Conservation (phyloP, 2,113 vertebrate species). For the Mesoclemmys tuberculata region DNA sequence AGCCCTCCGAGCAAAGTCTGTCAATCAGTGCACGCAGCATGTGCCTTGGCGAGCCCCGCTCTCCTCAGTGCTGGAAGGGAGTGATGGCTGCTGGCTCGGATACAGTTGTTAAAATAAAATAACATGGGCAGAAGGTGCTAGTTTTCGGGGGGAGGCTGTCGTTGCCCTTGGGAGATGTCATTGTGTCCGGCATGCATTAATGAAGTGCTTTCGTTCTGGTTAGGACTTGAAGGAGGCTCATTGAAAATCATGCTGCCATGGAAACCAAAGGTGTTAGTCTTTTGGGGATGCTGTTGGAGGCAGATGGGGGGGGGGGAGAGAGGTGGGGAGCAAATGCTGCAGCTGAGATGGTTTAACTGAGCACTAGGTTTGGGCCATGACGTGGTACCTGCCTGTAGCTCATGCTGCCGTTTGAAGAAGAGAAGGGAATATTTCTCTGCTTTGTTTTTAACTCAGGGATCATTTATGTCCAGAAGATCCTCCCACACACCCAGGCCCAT, state of each 20-base stretch:
- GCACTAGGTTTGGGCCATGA: accelerated
- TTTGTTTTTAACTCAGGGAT: not conserved
- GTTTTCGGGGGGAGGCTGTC: not conserved
- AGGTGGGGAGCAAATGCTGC: not conserved
- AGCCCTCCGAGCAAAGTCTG: not conserved
- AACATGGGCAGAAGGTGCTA: constrained; percentile 15
- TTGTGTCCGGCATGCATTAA: constrained; percentile 50
- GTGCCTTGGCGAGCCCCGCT: not conserved
- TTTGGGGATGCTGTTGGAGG: constrained; percentile 66
- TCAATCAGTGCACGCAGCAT: accelerated
- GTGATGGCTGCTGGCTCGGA: not conserved
- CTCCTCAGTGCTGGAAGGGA: accelerated
- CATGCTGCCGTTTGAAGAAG: not conserved
- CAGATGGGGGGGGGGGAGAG: not conserved
- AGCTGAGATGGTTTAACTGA: not conserved
- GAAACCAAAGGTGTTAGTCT: constrained; percentile 74
- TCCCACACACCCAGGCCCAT: not conserved
- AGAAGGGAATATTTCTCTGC: not conserved
- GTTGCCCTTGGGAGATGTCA: not conserved
- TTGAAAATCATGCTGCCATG: constrained; percentile 75
- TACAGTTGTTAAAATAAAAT: not conserved
- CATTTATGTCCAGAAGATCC: not conserved
- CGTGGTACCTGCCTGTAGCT: not conserved
- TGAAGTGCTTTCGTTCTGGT: constrained; percentile 61
- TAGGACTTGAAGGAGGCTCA: constrained; percentile 67